Base-by-base conservation (phyloP, 2,888 invertebrate species). In the Cistogaster globosa region DNA sequence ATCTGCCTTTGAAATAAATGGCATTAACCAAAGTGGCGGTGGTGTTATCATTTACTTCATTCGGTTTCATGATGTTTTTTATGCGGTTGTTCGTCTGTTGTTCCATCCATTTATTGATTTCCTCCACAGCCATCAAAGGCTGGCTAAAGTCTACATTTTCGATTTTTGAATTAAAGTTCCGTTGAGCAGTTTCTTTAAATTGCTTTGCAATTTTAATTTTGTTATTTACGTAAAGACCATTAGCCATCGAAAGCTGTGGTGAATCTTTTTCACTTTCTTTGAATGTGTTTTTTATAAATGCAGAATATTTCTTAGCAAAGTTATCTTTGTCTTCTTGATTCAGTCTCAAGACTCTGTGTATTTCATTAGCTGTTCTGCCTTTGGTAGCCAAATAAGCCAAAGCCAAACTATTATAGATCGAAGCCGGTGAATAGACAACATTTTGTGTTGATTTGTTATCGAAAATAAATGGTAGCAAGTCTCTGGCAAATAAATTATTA, bases 321-420 rank as follows among this genome's bases (percentile, higher is more conserved):
- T 86, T 69, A 3, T 83, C 18, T n/a, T 88, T 88, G n/a, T 90
- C 87, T 0, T 89, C 87, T 3, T 32, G 63, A 0, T 88, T 83
- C 12, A 92, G 81, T 2, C 87, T 87, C 1, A 92, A 84, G 0
- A 85, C 88, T 4, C 74, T 75, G 2, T 89, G 88, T 38, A 92
- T 80, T 86, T 92, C 90, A 0, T 87, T 85, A 0, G 90, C 91
- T 9, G 92, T 92, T 12, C 91, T 84, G 0, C 95, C 95, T 0
- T 93, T 93, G 0, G 97, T 94, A 0, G 96, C 97, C 90, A 96
- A 95, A 76, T 94, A 95, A 3, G 96, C 93, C 87, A 97, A 94
- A 0, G 95, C 95, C 78, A 97, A 89, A 0, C 95, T 94, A 74
- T 96, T 90, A 91, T 97, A 96, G 85, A 97, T 91, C 5, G 97